phyloP scores from a whole-genome alignment of 2,888 invertebrate species.

The Macaria notata region DNA sequence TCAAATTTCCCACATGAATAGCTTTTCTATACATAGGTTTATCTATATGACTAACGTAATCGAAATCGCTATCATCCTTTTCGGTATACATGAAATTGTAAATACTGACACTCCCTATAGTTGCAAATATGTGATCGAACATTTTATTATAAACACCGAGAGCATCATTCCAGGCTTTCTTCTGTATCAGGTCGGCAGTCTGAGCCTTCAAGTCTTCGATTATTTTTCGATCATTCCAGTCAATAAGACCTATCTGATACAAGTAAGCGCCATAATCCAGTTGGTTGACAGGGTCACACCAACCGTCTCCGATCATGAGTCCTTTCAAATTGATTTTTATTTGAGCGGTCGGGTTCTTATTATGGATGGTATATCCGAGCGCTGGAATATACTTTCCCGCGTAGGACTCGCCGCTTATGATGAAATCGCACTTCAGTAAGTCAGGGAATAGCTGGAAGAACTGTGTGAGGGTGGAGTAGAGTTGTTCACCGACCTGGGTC shows the following conservation, averaged over 20 bases:
- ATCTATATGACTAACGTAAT: neutral
- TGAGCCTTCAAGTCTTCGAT: slow-evolving; percentile 84
- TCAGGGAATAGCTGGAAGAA: slow-evolving; percentile 93
- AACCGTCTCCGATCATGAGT: slow-evolving; percentile 89
- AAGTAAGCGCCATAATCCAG: slow-evolving; percentile 90
- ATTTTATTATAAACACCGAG: neutral
- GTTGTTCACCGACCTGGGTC: slow-evolving; percentile 89
- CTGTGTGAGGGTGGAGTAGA: slow-evolving; percentile 89
- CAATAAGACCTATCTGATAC: slow-evolving; percentile 88
- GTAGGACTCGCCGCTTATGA: slow-evolving; percentile 94
- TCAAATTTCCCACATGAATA: slow-evolving; percentile 12
- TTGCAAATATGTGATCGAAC: neutral
- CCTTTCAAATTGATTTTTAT: slow-evolving; percentile 71
- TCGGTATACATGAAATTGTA: neutral
- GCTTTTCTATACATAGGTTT: neutral
- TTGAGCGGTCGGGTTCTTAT: slow-evolving; percentile 32
- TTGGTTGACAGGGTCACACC: slow-evolving; percentile 90
- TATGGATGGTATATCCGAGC: slow-evolving; percentile 86
- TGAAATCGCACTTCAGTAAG: slow-evolving; percentile 88
- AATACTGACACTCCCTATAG: neutral
- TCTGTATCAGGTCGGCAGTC: slow-evolving; percentile 82
- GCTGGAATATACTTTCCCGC: slow-evolving; percentile 91
- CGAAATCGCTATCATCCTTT: neutral
- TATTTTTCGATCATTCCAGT: slow-evolving; percentile 80
- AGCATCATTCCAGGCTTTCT: slow-evolving; percentile 85